A percentile compares a stretch with the other conserved stretches of the same genome.
Conservation (phyloP, 2,113 vertebrate genomes). For the Chunga burmeisteri region DNA sequence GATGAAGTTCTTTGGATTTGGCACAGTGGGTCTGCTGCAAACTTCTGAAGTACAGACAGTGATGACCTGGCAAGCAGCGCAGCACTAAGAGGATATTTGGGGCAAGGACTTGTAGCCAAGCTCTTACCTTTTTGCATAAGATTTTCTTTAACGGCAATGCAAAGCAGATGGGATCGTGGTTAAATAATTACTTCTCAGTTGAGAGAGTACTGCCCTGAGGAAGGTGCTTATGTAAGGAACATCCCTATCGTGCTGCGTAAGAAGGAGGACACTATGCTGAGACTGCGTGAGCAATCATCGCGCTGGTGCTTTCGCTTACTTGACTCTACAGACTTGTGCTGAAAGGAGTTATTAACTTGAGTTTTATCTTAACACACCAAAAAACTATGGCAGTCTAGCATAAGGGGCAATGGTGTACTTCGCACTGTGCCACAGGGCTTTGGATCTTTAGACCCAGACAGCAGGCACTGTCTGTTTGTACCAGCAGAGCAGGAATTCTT, state of each 20-base stretch:
- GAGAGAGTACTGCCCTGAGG: background rate
- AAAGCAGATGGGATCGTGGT: background rate
- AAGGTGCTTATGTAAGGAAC: background rate
- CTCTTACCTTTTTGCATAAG: background rate
- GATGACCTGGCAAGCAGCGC: background rate
- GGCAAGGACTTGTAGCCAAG: background rate
- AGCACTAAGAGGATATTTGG: background rate
- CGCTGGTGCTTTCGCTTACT: background rate
- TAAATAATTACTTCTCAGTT: background rate
- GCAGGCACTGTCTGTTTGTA: background rate
- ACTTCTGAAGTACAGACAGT: background rate
- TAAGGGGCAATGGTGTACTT: background rate
- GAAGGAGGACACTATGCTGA: background rate
- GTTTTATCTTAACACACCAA: background rate
- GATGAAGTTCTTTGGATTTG: background rate
- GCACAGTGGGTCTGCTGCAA: background rate
- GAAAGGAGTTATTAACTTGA: background rate
- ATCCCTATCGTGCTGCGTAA: background rate
- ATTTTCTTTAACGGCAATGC: background rate
- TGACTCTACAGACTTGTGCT: background rate
- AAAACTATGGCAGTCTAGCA: background rate
- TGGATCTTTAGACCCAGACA: background rate
- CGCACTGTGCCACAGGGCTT: background rate
- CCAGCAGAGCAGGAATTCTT: background rate
- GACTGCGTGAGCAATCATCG: background rate